Base-by-base conservation (phyloP, 2,113 vertebrate genomes). In the Ahaetulla prasina region DNA sequence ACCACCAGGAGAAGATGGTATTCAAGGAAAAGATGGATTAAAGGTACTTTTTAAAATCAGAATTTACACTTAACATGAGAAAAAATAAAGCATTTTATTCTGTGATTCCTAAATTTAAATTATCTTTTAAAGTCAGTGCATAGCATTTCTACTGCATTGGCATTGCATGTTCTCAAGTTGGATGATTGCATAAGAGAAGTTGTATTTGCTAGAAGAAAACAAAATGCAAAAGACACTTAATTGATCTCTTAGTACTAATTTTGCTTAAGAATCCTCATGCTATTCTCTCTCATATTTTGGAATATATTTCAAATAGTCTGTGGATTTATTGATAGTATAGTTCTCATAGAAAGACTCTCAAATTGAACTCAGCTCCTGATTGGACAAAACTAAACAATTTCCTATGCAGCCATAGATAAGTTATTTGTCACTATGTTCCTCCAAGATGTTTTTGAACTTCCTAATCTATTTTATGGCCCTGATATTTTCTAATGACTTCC, bases 1-100 rank as follows among this genome's bases (percentile, higher is more conserved):
- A 95, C 97, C 98, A 91, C 93, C 98, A 57, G 99, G 99, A 93
- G 99, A 99, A 98, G 99, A 99, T 0, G 99, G 99, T 63, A 92
- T 97, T 94, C 99, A 99, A 96, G 99, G 99, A 88, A 99, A 98
- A 97, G 99, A 99, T 96, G 99, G 99, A 92, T 52, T 96, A 90
- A 99, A 99, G 98, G 99, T 99, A 97, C 74, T 1, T 87, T 88
- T 22, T 18, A 35, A n/a, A 6, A 90, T 43, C 16, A 89, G 55
- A 47, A 47, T 22, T 39, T 35, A 43, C 22, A 12, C 53, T 1
- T 89, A 89, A 89, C 16, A 39, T 12, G 12, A 3, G 3, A n/a
- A 12, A 9, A 25, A 49, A 6, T 7, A 4, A n/a, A 3, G 22
- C 27, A 8, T 84, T 57, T 85, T 91, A 16, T 85, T 2, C 25